A percentile compares a stretch with the other conserved stretches of the same genome.
Conservation (phyloP, 1,140 invertebrate species). For the Rhagoletis zephyria region DNA sequence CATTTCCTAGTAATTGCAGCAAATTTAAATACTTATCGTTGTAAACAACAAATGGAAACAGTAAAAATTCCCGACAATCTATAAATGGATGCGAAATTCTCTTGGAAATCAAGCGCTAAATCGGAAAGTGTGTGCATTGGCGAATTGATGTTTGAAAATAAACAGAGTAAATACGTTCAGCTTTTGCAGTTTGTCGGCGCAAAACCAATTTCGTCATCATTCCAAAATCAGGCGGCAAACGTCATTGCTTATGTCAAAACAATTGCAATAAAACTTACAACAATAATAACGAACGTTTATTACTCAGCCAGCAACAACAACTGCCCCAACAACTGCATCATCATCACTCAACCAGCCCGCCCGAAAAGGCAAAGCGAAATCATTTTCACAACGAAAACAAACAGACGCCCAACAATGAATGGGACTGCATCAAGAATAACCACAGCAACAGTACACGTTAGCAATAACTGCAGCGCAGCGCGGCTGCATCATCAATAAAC, state of each 20-base stretch:
- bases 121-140: neutral
- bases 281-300: neutral
- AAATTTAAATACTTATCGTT: too few relatives aligned
- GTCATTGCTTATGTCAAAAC: constrained; percentile 14
- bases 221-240: neutral
- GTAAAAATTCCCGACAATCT: neutral
- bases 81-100: neutral
- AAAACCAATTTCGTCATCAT: constrained; percentile 20
- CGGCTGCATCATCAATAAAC: constrained; percentile 1
- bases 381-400: neutral
- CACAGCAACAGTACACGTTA: neutral
- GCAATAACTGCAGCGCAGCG: neutral
- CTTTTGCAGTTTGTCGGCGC: neutral
- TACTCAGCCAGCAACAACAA: neutral
- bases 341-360: neutral
- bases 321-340: neutral
- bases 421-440: constrained; percentile 9
- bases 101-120: neutral
- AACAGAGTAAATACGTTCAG: neutral
- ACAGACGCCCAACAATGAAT: too few relatives aligned
- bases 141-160: neutral
- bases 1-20: too few relatives aligned
- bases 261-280: neutral
- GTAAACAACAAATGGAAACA: neutral
- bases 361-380: neutral